Evolutionary conservation across 1,140 invertebrate species (phyloP), one percentile per base, ranked within the genome.

Genomic region (Drosophila pandora): DNA sequence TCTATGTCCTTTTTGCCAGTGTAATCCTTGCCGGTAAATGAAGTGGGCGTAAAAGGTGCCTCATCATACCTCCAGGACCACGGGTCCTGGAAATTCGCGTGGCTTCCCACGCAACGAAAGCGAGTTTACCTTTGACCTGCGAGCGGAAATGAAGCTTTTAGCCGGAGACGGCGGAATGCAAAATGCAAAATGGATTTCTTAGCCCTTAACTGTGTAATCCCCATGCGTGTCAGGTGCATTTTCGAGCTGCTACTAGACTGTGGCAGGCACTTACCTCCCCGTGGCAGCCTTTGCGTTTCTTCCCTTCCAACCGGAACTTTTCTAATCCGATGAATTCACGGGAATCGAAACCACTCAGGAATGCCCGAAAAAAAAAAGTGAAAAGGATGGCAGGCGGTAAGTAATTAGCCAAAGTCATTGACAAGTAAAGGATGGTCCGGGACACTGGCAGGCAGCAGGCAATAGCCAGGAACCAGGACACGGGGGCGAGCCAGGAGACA

Each of bases 111-210:
- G 34, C 23, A 28, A 13, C 41, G 67, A 48, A 69, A 48, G 54
- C 57, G 63, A 70, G 25, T 57, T 69, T 39, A 69, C 65, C 65
- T 69, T 68, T 69, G 34, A 43, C 43, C 67, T 7, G 41, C 41
- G 32, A n/a, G 9, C 63, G 67, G 67, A 70, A 69, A 70, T 69
- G 43, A 69, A 69, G 64, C 64, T 70, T 49, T 39, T 49, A 49
- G 63, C 22, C 2, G 39, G 12, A 43, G 13, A 47, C 41, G 5
- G 39, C 25, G 7, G 5, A 13, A n/a, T 67, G 62, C 23, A 68
- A 4, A 37, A 37, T 48, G 65, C 49, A 69, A 47, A 43, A 48
- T 55, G 41, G 17, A 7, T 25, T 12, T 58, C 43, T 49, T 17
- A 32, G 37, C 17, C 62, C 43, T 49, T 17, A 39, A 39, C 6